Conservation (phyloP, 2,113 vertebrate genomes). For the Pao palembangensis region DNA sequence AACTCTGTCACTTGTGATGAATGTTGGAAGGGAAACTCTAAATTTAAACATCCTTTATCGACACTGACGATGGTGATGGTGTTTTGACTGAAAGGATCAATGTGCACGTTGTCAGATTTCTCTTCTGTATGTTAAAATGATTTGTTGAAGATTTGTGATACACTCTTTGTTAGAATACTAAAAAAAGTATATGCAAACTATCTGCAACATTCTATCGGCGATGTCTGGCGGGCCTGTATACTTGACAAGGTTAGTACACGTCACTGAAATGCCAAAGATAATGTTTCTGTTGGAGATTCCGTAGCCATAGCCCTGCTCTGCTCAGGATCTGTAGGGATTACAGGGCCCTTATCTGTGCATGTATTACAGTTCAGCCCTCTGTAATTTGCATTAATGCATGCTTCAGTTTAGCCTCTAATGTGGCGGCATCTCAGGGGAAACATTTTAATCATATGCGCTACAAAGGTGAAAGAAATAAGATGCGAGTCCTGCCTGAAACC, state of each 20-base stretch:
- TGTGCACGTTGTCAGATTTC: no score
- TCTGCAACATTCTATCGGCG: no score
- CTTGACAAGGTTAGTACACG: slow-evolving; percentile 48
- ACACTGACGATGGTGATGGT: no score
- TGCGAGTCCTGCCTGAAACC: slow-evolving; percentile 6
- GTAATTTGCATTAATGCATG: slow-evolving; percentile 62
- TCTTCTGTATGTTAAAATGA: no score
- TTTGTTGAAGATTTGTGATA: no score
- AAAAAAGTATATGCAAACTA: no score
- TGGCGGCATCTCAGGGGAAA: slow-evolving; percentile 13
- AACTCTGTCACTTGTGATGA: slow-evolving; percentile 27
- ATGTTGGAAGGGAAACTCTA: slow-evolving; percentile 22
- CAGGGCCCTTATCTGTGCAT: slow-evolving; percentile 24
- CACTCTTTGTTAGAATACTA: no score
- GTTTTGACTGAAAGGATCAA: no score
- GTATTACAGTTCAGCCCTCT: slow-evolving; percentile 30
- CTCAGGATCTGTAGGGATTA: slow-evolving; percentile 24
- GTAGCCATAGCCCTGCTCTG: slow-evolving; percentile 29
- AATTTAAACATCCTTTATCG: slow-evolving; percentile 13
- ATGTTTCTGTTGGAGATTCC: slow-evolving; percentile 16
- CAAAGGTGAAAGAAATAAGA: slow-evolving; percentile 27
- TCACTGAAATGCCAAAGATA: slow-evolving; percentile 39
- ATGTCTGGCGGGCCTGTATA: slow-evolving; percentile 19
- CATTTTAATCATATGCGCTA: slow-evolving; percentile 40
- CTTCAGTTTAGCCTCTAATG: slow-evolving; percentile 50